A percentile compares a stretch with the other conserved stretches of the same genome.
phyloP scores from a whole-genome alignment of 2,888 invertebrate genomes.

The Pachymerium ferrugineum region DNA sequence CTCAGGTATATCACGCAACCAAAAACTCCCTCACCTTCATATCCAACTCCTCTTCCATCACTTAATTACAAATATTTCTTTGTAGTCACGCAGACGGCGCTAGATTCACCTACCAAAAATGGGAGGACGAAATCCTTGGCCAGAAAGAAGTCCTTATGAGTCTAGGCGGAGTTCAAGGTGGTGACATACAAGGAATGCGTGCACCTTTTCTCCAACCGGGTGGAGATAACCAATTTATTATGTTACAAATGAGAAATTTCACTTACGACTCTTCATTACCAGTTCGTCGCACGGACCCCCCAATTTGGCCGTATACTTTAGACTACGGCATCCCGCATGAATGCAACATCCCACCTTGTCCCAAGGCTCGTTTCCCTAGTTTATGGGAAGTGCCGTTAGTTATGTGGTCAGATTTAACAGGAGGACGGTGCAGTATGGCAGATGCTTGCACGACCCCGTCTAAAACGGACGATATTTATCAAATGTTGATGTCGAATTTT shows the following conservation, averaged over 20 bases:
- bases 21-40: not conserved
- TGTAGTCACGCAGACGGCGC: conserved; percentile 87
- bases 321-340: conserved; percentile 93
- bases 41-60: not conserved
- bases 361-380: conserved; percentile 82
- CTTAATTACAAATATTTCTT: not conserved
- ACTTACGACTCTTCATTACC: conserved; percentile 95
- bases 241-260: conserved; percentile 91
- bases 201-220: conserved; percentile 72
- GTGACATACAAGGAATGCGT: conserved; percentile 91
- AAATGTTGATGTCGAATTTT: conserved; percentile 76
- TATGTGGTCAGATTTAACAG: conserved; percentile 94
- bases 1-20: too few relatives aligned
- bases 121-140: conserved; percentile 90
- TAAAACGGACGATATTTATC: conserved; percentile 79
- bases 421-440: conserved; percentile 90
- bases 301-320: conserved; percentile 93
- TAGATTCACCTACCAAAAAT: conserved; percentile 93
- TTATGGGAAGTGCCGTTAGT: conserved; percentile 97
- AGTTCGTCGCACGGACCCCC: conserved; percentile 86
- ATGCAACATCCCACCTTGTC: conserved; percentile 93
- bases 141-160: conserved; percentile 80
- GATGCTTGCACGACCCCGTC: conserved; percentile 90
- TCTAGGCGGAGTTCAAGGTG: conserved; percentile 80
- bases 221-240: not conserved